Evolutionary conservation across 2,113 vertebrate genomes (phyloP).

Genomic region (Halichoeres trimaculatus): DNA sequence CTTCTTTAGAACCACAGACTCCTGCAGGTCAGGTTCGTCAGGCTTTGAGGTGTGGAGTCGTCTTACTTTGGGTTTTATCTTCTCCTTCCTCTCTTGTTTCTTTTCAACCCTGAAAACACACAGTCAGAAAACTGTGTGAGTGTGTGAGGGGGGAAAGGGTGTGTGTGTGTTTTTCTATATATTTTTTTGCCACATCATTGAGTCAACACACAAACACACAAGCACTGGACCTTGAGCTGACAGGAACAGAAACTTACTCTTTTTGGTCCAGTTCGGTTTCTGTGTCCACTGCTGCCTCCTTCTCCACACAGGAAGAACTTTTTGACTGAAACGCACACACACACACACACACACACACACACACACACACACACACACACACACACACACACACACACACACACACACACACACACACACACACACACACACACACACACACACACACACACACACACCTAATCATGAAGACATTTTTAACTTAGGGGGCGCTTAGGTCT

Average conservation of each 20-base stretch:
- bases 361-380: slow-evolving; percentile 30
- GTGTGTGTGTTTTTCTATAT: no score
- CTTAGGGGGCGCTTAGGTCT: no score
- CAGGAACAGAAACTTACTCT: slow-evolving; percentile 82
- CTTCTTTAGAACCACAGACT: slow-evolving; percentile 96
- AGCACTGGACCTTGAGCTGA: neutral
- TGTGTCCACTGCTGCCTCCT: slow-evolving; percentile 82
- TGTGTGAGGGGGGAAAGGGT: no score
- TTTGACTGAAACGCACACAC: slow-evolving; percentile 80
- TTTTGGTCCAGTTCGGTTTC: slow-evolving; percentile 88
- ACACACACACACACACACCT: slow-evolving; percentile 18
- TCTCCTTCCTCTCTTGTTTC: slow-evolving; percentile 87
- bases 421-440: slow-evolving; percentile 20
- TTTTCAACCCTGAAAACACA: slow-evolving; percentile 77
- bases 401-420: slow-evolving; percentile 21
- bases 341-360: neutral
- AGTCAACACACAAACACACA: no score
- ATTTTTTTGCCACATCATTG: no score
- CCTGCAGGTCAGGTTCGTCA: slow-evolving; percentile 91
- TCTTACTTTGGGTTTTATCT: slow-evolving; percentile 86
- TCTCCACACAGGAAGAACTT: slow-evolving; percentile 75
- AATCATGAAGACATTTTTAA: no score
- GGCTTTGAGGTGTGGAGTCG: slow-evolving; percentile 85
- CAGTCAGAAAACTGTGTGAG: neutral
- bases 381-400: slow-evolving; percentile 28